phyloP scores from a whole-genome alignment of 92 coral and sea anemone species.

The Anthopleura xanthogrammica region DNA sequence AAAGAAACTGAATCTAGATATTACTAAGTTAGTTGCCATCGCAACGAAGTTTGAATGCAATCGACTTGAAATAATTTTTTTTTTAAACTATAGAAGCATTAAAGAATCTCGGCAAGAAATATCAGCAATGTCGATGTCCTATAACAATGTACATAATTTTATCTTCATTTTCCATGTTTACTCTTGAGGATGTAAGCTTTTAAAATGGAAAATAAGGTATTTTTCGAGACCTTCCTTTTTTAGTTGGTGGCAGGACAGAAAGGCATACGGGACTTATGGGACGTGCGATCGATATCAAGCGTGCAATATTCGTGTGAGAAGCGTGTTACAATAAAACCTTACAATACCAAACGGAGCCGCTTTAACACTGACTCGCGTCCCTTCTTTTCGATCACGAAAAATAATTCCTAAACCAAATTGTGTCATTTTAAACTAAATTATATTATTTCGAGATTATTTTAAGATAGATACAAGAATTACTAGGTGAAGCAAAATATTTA shows the following conservation, averaged over 20 bases:
- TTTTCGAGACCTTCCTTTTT: neutral
- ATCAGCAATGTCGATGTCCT: neutral
- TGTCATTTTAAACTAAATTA: neutral
- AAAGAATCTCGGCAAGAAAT: neutral
- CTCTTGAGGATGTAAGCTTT: neutral
- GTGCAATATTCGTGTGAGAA: neutral
- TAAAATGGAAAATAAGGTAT: neutral
- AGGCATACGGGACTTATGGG: neutral
- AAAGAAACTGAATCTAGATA: neutral
- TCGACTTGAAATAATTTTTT: neutral
- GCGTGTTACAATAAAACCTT: neutral
- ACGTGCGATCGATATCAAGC: neutral
- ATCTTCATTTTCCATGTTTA: neutral
- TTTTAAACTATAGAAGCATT: neutral
- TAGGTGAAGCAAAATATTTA: neutral
- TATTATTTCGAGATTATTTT: neutral
- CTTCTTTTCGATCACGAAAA: neutral
- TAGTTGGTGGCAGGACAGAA: neutral
- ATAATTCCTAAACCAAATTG: neutral
- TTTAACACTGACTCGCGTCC: neutral
- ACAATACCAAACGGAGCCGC: neutral
- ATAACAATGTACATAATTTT: neutral
- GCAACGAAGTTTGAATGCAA: neutral
- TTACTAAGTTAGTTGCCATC: neutral
- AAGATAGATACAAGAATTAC: neutral